Base-by-base conservation (phyloP, 2,888 invertebrate species). In the Achlya flavicornis region DNA sequence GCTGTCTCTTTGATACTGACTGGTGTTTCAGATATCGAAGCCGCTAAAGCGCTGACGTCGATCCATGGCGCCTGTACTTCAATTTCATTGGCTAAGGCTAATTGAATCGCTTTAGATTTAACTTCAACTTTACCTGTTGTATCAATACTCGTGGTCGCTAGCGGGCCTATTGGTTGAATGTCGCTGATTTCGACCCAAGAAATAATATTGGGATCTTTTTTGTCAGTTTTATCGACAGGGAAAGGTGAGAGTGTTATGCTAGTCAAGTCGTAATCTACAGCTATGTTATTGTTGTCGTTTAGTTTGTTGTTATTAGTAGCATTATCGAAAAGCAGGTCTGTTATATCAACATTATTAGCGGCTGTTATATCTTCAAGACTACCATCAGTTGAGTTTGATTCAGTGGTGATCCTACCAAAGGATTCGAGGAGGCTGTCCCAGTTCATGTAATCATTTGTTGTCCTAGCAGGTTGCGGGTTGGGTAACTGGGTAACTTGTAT, bases 11-110 rank as follows among this genome's bases (percentile, higher is more conserved):
- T 95, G 58, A 95, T 95, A 70, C 95, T 95, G 0, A 96, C 93
- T 26, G 95, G 95, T 0, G 95, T 94, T 89, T 95, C 94, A 69
- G 95, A 94, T 80, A 95, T 93, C 57, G 95, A 95, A 0, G 96
- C 95, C 1, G 96, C 95, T 64, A 96, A 86, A 5, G 96, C 95
- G 72, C 95, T 96, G 0, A 96, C 96, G 78, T 97, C 96, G 2
- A 96, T 94, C 97, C 97, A 97, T 0, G 96, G 95, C 0, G 96
- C 95, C 67, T 96, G 96, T 57, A 96, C 92, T 85, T 97, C 97
- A 70, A 97, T 95, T 79, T 97, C 97, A 46, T 96, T 96, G 0
- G 97, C 97, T 74, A 96, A 90, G 4, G 96, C 96, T 74, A 97
- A 86, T 78, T 97, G 96, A 74, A 96, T 93, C 0, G 96, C 97